Conservation (phyloP, 2,888 invertebrate species). For the Desoria tigrina region DNA sequence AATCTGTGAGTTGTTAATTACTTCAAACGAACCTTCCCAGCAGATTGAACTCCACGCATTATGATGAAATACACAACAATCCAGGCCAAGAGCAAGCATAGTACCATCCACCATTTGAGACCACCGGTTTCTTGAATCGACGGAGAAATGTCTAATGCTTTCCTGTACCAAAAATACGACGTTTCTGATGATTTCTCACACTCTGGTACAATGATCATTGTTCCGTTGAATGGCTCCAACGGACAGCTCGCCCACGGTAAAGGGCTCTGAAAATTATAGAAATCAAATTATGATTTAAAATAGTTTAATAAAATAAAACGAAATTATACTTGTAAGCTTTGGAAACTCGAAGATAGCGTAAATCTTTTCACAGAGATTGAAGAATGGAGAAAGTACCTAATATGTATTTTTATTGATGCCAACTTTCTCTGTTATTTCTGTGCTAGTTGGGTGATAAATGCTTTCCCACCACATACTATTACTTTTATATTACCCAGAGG, state of each 20-base stretch:
- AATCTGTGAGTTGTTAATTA: neutral
- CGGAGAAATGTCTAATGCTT: slow-evolving; percentile 82
- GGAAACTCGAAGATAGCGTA: too few relatives aligned
- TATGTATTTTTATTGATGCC: too few relatives aligned
- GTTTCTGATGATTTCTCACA: slow-evolving; percentile 83
- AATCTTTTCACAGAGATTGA: too few relatives aligned
- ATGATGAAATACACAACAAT: slow-evolving; percentile 89
- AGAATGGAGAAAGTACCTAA: too few relatives aligned
- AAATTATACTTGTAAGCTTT: too few relatives aligned
- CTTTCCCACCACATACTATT: too few relatives aligned
- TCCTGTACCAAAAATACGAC: slow-evolving; percentile 89
- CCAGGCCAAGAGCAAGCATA: slow-evolving; percentile 86
- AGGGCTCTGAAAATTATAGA: slow-evolving; percentile 66
- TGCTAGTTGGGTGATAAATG: too few relatives aligned
- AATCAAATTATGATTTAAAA: too few relatives aligned
- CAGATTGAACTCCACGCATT: slow-evolving; percentile 94
- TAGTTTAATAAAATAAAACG: too few relatives aligned
- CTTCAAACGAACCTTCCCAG: slow-evolving; percentile 73
- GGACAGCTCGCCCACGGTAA: slow-evolving; percentile 87
- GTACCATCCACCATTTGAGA: slow-evolving; percentile 89
- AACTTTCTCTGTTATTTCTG: too few relatives aligned
- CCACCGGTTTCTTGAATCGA: slow-evolving; percentile 81
- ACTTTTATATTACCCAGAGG: too few relatives aligned
- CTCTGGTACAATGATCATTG: slow-evolving; percentile 65
- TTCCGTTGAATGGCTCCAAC: slow-evolving; percentile 63